These are phyloP conservation scores for Rhynchotus rufescens DNA, from an alignment of 2,797 vertebrate genomes.

Conservation along the genomic window DNA sequence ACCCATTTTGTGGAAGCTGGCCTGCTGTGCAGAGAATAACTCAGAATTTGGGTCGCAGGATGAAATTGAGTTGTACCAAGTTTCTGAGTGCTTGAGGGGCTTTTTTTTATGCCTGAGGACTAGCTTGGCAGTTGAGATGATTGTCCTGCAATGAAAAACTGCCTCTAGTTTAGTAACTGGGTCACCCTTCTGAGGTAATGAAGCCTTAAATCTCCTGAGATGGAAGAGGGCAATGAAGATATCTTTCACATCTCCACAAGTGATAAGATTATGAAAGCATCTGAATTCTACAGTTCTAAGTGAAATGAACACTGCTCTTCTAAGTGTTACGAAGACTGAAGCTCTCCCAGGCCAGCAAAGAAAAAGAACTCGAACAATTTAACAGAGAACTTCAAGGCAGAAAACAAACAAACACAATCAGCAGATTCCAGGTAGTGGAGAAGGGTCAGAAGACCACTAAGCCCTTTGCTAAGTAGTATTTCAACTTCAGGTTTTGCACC, in stretches of 20 bases:
- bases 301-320: neutral
- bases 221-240: neutral
- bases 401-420: neutral
- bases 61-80: neutral
- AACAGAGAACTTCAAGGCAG: neutral
- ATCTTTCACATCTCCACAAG: neutral
- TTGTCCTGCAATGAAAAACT: fast-evolving
- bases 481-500: neutral
- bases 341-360: neutral
- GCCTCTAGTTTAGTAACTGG: neutral
- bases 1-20: neutral
- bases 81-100: neutral
- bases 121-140: neutral
- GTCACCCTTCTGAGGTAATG: neutral
- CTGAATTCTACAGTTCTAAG: neutral
- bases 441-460: neutral
- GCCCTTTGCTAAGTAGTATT: neutral
- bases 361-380: neutral
- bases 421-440: neutral
- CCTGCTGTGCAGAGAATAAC: neutral
- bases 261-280: neutral
- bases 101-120: neutral
- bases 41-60: neutral
- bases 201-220: neutral
- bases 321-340: neutral